Evolutionary conservation across 2,113 vertebrate species (phyloP), one percentile per base, ranked within the genome.

Genomic region (Saimiri boliviensis): DNA sequence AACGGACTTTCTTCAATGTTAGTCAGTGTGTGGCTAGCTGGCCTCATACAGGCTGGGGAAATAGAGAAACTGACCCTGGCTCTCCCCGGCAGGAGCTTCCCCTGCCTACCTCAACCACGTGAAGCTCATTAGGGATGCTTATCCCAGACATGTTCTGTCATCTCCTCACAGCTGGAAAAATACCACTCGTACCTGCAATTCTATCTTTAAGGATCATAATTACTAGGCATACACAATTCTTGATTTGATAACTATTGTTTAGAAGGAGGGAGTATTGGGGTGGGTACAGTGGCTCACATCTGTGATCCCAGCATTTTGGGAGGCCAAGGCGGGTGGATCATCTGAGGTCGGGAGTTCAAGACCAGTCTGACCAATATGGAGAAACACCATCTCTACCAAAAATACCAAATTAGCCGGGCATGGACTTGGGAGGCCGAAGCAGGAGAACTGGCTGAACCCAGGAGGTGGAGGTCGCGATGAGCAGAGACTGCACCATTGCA

Each of bases 1-100:
- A 8, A 19, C 3, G 23, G 74, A 71, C 52, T 30, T 14, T 71
- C 73, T 54, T 13, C 52, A 40, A 7, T 32, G 40, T 27, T 9
- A 17, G 40, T 27, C 6, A 17, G 2, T 3, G 30, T 17, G 8
- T 23, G 42, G 54, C 23, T 3, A 7, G 11, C 10, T 4, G 35
- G 87, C 58, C 56, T 14, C 8, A 70, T 17, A 35, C 19, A n/a
- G 52, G 71, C 52, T 45, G 23, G 32, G 16, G 40, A 71, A 27
- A 32, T 5, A 0, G 17, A 91, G 8, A 63, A 23, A 63, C 25
- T 1, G 7, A 19, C 27, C 58, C 11, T 2, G 37, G 16, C 20
- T 32, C 45, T 76, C 11, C 17, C 54, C 23, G 2, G 32, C 25
- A 35, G 23, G 74, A 71, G n/a, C 6, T 40, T 52, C 54, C 32